Percentiles rank a stretch among this genome's conserved stretches.
Evolutionary conservation across 2,113 vertebrate genomes (phyloP).

Genomic region (Gobiocypris rarus): DNA sequence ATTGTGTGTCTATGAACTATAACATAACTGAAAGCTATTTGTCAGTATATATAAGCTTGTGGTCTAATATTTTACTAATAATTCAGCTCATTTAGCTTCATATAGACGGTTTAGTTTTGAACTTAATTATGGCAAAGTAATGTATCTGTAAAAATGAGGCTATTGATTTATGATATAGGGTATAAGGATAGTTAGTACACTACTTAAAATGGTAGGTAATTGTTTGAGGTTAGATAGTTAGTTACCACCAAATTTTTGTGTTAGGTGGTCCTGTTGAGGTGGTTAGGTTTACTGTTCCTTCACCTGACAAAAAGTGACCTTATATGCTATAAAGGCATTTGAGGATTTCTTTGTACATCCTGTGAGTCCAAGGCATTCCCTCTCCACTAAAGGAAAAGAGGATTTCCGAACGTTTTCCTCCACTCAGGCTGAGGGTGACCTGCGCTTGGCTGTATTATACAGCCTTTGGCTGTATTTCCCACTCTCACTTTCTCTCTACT

Average conservation of each 20-base stretch:
- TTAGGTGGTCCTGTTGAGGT: neutral
- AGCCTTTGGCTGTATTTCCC: neutral
- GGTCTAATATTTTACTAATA: neutral
- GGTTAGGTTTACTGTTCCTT: neutral
- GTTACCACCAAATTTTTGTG: neutral
- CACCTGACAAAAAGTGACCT: neutral
- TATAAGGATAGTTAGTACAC: neutral
- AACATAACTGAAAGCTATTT: neutral
- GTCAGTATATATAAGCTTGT: no score
- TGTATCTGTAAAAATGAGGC: no score
- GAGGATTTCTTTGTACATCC: neutral
- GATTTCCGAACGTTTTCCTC: conserved; percentile 7
- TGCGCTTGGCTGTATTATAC: neutral
- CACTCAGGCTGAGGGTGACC: conserved; percentile 3
- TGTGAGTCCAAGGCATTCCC: conserved; percentile 3
- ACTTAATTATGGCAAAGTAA: no score
- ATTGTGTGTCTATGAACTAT: neutral
- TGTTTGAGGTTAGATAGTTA: neutral
- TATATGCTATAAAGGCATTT: neutral
- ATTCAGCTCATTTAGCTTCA: no score
- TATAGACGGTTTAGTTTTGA: no score
- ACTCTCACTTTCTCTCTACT: neutral
- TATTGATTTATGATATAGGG: neutral
- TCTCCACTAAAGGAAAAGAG: neutral
- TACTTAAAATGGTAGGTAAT: neutral